Base-by-base conservation (phyloP, 1,140 invertebrate genomes). In the Condylostylus longicornis region DNA sequence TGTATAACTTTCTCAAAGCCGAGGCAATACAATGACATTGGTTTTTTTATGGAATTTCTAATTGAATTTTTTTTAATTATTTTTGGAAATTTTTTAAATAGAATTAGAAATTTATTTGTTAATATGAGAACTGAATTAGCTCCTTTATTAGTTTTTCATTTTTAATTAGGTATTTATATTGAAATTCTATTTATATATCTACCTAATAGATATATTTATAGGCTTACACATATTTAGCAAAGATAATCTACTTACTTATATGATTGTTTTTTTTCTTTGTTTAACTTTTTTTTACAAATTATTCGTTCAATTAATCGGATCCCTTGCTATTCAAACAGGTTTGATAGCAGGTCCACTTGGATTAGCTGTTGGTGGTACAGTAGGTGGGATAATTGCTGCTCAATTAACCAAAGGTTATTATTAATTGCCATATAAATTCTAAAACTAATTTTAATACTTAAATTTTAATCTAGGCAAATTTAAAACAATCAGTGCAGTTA, bases 371-470 rank as follows among this genome's bases (percentile, higher is more conserved):
- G 57, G 57, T 31, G 52, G 57, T 2, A 45, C 51, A 3, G 51
- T 53, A 3, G 57, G 57, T 4, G 56, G 55, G 5, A 33, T 58
- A 12, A 48, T 47, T 13, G 57, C 57, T 2, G 55, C 52, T 34
- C 53, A 54, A 41, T 42, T 57, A 45, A 54, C 54, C 0, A 46
- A 43, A 33, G 55, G 54, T 58, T 18, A 42, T 42, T 36, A 5
- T 14, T 30, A 30, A 29, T 14, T n/a, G 4, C 19, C 21, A 35
- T 38, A 30, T 20, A 32, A 19, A 32, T 38, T 13, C 29, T 12
- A 15, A 13, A 13, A 5, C 5, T 7, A 30, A 30, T 14, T 7
- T 13, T 13, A n/a, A n/a, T n/a, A n/a, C n/a, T n/a, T n/a, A n/a
- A n/a, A n/a, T n/a, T 23, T 23, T 23, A 12, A 6, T 23, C 12